phyloP scores from a whole-genome alignment of 2,888 invertebrate species.

The Oligia fasciuncula region DNA sequence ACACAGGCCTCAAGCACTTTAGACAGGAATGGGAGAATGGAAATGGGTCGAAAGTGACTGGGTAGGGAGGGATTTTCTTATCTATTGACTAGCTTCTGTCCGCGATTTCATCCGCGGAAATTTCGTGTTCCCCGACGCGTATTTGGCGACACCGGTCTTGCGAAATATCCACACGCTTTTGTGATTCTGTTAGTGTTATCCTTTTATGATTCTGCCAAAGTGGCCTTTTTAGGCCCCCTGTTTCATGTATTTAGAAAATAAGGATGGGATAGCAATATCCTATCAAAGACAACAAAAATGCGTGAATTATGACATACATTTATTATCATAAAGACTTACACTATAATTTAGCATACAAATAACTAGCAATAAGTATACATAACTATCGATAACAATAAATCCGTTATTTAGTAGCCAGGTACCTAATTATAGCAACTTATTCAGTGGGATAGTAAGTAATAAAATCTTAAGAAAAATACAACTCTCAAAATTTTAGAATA shows the following conservation, averaged over 20 bases:
- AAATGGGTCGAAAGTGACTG: too few relatives aligned
- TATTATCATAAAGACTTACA: slow-evolving; percentile 49
- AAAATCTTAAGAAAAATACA: not conserved
- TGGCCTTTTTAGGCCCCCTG: not conserved
- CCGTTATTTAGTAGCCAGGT: slow-evolving; percentile 40
- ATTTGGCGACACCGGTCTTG: too few relatives aligned
- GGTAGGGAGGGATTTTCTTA: too few relatives aligned
- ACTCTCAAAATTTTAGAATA: slow-evolving; percentile 11
- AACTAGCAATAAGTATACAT: slow-evolving; percentile 32
- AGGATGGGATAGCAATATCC: too few relatives aligned
- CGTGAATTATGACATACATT: slow-evolving; percentile 24
- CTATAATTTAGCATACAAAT: slow-evolving; percentile 31
- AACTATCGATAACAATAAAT: slow-evolving; percentile 31
- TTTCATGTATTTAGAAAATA: not conserved
- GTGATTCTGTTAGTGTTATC: too few relatives aligned
- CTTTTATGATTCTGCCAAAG: too few relatives aligned
- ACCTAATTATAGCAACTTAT: slow-evolving; percentile 22
- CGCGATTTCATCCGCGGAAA: too few relatives aligned
- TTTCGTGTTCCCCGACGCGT: too few relatives aligned
- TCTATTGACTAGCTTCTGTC: too few relatives aligned
- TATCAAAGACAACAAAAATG: not conserved
- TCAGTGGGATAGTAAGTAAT: slow-evolving; percentile 26
- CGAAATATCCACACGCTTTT: too few relatives aligned
- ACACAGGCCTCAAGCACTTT: too few relatives aligned
- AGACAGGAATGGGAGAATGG: too few relatives aligned